phyloP scores from a whole-genome alignment of 1,140 invertebrate genomes.

The Drosophila pandora region DNA sequence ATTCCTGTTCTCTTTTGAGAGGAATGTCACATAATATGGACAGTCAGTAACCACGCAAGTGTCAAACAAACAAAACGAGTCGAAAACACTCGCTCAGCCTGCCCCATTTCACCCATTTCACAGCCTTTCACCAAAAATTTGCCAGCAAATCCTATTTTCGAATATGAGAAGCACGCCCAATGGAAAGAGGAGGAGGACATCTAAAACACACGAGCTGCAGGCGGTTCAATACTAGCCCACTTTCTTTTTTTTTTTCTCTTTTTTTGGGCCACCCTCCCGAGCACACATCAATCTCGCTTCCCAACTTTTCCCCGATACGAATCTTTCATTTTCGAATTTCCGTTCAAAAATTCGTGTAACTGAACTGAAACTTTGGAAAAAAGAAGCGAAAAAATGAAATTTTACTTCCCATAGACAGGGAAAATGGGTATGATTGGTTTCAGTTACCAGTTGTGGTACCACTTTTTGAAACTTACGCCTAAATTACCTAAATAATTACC shows the following conservation, averaged over 20 bases:
- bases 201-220: conserved; percentile 58
- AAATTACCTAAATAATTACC: too few relatives aligned
- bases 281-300: conserved; percentile 74
- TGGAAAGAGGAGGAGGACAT: conserved; percentile 37
- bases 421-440: neutral
- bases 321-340: conserved; percentile 81
- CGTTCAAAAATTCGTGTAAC: conserved; percentile 75
- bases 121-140: conserved; percentile 52
- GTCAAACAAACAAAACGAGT: conserved; percentile 74
- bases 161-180: conserved; percentile 43
- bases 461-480: too few relatives aligned
- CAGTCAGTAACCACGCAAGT: conserved; percentile 74
- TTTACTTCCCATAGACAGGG: conserved; percentile 48
- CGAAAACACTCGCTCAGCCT: conserved; percentile 14
- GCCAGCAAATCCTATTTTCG: conserved; percentile 78
- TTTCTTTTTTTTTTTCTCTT: conserved; percentile 8
- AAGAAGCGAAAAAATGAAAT: conserved; percentile 39
- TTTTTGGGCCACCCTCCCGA: conserved; percentile 32
- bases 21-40: conserved; percentile 72
- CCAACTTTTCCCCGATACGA: conserved; percentile 70
- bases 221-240: conserved; percentile 61
- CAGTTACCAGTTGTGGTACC: too few relatives aligned
- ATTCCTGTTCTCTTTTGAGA: conserved; percentile 13
- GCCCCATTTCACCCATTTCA: conserved; percentile 10
- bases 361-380: conserved; percentile 67